Conservation (phyloP, 2,797 vertebrate genomes). For the Leptodactylus fallax region DNA sequence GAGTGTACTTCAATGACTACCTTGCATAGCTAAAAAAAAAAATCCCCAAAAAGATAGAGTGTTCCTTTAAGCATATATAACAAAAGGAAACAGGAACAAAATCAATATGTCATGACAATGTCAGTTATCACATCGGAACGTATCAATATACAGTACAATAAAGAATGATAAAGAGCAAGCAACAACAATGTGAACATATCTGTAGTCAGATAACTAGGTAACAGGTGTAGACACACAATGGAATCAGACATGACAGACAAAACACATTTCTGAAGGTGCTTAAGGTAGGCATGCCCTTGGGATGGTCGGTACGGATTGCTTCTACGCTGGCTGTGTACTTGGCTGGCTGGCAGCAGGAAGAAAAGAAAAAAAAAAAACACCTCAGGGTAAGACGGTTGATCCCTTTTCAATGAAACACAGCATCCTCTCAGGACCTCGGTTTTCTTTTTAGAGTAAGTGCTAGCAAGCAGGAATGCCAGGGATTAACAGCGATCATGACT, state of each 20-base stretch:
- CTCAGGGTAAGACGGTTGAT: constrained; percentile 18
- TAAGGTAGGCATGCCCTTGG: background rate
- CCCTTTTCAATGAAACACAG: constrained; percentile 26
- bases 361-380: background rate
- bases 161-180: too few relatives aligned
- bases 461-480: background rate
- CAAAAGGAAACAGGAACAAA: too few relatives aligned
- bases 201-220: too few relatives aligned
- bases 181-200: too few relatives aligned
- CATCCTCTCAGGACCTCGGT: constrained; percentile 14
- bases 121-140: too few relatives aligned
- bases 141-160: too few relatives aligned
- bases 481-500: background rate
- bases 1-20: too few relatives aligned
- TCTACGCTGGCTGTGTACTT: background rate
- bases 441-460: background rate
- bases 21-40: too few relatives aligned
- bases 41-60: too few relatives aligned
- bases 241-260: background rate
- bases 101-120: too few relatives aligned
- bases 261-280: background rate
- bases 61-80: too few relatives aligned
- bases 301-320: background rate
- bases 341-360: background rate
- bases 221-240: too few relatives aligned